Evolutionary conservation across 2,113 vertebrate species (phyloP).

Genomic region (Oncorhynchus mykiss): DNA sequence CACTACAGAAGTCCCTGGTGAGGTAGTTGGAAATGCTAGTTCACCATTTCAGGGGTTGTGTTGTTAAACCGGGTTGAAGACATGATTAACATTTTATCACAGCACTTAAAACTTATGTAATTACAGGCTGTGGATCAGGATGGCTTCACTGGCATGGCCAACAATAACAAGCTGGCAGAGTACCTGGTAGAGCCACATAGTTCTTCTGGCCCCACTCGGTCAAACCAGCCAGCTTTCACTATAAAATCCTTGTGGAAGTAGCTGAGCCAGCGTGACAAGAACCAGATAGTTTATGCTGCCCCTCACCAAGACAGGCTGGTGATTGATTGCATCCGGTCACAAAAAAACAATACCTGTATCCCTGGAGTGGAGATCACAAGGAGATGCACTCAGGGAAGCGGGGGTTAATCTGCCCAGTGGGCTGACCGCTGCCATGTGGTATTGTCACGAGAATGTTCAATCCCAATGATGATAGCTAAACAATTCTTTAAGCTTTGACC

Average conservation of each 20-base stretch:
- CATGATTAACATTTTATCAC: not conserved
- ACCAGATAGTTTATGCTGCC: conserved; percentile 22
- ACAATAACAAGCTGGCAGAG: not conserved
- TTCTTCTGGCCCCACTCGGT: not conserved
- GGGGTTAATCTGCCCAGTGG: conserved; percentile 25
- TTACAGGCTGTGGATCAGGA: conserved; percentile 8
- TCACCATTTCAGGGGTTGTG: no score
- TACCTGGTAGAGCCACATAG: not conserved
- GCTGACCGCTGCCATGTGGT: conserved; percentile 24
- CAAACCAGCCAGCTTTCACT: not conserved
- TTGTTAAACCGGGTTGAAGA: no score
- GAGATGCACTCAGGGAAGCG: conserved; percentile 1
- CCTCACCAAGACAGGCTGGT: conserved; percentile 12
- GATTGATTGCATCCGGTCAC: conserved; percentile 11
- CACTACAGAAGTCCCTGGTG: no score
- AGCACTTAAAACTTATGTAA: not conserved
- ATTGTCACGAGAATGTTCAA: no score
- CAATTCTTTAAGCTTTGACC: no score
- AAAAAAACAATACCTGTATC: conserved; percentile 13
- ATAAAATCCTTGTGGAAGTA: conserved; percentile 6
- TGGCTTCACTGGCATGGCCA: not conserved
- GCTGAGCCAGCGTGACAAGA: conserved; percentile 14
- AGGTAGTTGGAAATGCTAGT: no score
- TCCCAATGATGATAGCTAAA: no score
- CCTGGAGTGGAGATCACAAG: conserved; percentile 26